Base-by-base conservation (phyloP, 92 coral and sea anemone genomes). In the Nematostella vectensis region DNA sequence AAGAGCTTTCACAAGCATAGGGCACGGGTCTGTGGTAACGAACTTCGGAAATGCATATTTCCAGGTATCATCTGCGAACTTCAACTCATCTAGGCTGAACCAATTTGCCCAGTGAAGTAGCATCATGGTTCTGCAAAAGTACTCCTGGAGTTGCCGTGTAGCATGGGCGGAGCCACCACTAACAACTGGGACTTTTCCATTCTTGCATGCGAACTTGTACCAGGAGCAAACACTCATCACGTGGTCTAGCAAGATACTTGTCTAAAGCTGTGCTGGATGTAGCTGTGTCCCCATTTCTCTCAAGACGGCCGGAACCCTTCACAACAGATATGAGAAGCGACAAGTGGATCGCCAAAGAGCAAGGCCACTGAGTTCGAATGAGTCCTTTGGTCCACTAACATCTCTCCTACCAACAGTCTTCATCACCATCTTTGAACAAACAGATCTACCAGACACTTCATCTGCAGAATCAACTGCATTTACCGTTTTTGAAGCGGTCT, bases 121-220 rank as follows among this genome's bases (percentile, higher is more conserved):
- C n/a, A n/a, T n/a, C n/a, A n/a, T n/a, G n/a, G n/a, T n/a, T n/a
- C n/a, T n/a, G n/a, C n/a, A n/a, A n/a, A n/a, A n/a, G n/a, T n/a
- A n/a, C n/a, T n/a, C n/a, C n/a, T n/a, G n/a, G n/a, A 69, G 57
- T 27, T 66, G 75, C 75, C 75, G 59, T 6, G 75, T 69, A 10
- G 75, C 68, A 20, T 69, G n/a, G n/a, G n/a, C n/a, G n/a, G n/a
- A n/a, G n/a, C n/a, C n/a, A n/a, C n/a, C n/a, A n/a, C n/a, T n/a
- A 16, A 69, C 75, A 3, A 58, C 75, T 18, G 67, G 65, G 11
- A 59, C 65, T 49, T 67, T 67, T 30, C 59, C 74, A 57, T 57
- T 48, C 40, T 56, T 27, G 2, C 48, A 67, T 57, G 66, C 74
- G 48, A 54, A 68, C 43, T 58, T 23, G 31, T 68, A 58, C 75